A percentile compares a stretch with the other conserved stretches of the same genome.
Evolutionary conservation across 2,888 invertebrate genomes (phyloP).

Genomic region (Chirona hameri): DNA sequence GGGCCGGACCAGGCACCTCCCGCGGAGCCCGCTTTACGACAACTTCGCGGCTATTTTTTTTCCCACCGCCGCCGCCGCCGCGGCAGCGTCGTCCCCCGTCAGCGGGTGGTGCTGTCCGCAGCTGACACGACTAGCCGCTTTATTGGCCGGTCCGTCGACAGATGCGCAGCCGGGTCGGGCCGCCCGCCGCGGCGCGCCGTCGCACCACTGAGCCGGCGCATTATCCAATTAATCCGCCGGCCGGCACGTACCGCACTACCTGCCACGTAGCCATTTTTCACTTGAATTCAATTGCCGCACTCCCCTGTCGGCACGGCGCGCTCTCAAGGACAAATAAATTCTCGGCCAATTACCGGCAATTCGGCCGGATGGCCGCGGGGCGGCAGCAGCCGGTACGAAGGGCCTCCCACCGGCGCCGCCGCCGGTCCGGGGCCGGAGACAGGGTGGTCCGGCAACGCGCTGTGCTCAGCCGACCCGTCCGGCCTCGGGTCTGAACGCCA

Average conservation of each 20-base stretch:
- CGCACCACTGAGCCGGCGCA: background rate
- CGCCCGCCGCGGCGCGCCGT: background rate
- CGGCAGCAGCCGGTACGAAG: background rate
- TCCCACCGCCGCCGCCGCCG: too few relatives aligned
- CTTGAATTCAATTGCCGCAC: constrained; percentile 22
- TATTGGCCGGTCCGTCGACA: background rate
- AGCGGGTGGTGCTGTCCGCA: background rate
- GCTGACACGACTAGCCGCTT: background rate
- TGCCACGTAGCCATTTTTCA: constrained; percentile 28
- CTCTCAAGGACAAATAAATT: constrained; percentile 31
- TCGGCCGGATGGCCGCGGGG: background rate
- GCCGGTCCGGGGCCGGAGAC: background rate
- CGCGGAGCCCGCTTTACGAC: background rate
- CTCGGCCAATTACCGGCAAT: constrained; percentile 27
- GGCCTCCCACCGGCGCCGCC: background rate
- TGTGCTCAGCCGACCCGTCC: too few relatives aligned
- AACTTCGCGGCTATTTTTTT: background rate
- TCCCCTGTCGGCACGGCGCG: background rate
- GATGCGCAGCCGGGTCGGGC: background rate
- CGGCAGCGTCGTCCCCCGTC: background rate
- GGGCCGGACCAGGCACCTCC: too few relatives aligned
- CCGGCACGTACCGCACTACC: constrained; percentile 3
- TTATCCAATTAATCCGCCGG: constrained; percentile 24
- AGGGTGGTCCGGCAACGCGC: background rate
- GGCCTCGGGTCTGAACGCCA: too few relatives aligned